Conservation (phyloP, 2,797 vertebrate species). For the Petrocephalus schoutedeni region DNA sequence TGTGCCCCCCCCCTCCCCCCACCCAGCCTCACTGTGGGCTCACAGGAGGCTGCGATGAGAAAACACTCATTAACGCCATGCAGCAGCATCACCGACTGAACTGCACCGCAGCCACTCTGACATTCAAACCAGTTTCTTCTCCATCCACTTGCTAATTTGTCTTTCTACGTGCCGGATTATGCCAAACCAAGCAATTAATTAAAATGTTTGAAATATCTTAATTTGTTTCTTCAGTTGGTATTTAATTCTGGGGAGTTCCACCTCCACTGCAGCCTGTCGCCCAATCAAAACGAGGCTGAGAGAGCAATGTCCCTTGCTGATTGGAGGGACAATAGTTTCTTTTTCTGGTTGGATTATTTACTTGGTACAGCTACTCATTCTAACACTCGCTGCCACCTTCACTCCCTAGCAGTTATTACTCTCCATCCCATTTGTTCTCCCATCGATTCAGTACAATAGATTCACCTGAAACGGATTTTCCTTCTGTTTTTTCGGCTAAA, state of each 20-base stretch:
- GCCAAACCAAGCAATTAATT: background rate
- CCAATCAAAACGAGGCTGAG: background rate
- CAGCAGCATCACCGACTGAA: background rate
- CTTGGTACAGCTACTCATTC: background rate
- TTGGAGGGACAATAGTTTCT: background rate
- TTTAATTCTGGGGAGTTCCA: background rate
- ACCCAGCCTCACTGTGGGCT: background rate
- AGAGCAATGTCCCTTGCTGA: background rate
- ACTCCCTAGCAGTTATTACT: background rate
- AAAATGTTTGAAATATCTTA: background rate
- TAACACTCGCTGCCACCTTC: background rate
- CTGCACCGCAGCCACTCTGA: background rate
- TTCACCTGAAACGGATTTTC: background rate
- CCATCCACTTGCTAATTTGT: background rate
- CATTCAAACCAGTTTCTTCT: background rate
- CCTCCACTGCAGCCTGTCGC: background rate
- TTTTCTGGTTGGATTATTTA: slow-evolving; percentile 3
- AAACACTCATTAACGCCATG: background rate
- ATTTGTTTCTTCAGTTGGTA: background rate
- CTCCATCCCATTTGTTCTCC: background rate
- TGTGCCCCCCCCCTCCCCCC: background rate
- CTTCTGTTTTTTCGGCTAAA: background rate
- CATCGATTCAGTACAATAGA: background rate
- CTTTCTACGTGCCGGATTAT: background rate
- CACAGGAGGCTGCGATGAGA: background rate